These are phyloP conservation scores for Polylopha cassiicola DNA, from an alignment of 2,888 invertebrate genomes.

Conservation along the genomic window DNA sequence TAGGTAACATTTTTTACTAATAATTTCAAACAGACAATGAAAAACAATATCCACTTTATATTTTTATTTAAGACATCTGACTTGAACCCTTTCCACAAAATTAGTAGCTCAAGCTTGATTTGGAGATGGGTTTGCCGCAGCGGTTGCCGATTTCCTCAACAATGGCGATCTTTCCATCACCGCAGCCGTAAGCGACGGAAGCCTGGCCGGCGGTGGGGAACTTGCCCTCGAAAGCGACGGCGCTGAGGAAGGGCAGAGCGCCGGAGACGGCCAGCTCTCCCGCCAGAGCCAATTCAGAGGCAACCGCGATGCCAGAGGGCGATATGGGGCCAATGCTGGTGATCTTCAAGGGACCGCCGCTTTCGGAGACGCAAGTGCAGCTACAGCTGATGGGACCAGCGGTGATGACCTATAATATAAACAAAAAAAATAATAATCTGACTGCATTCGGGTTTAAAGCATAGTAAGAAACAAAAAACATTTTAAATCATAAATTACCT, in stretches of 20 bases:
- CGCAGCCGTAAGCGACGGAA: slow-evolving; percentile 29
- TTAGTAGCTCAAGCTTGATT: too few species aligned
- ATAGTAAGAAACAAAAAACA: too few species aligned
- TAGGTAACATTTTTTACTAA: too few species aligned
- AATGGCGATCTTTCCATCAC: slow-evolving; percentile 14
- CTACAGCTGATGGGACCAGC: not conserved
- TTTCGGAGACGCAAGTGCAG: not conserved
- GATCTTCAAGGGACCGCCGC: slow-evolving; percentile 10
- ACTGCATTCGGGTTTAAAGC: too few species aligned
- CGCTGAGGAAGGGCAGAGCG: slow-evolving; percentile 41
- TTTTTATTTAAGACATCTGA: too few species aligned
- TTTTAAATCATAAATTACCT: slow-evolving; percentile 9
- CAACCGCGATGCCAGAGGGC: slow-evolving; percentile 24
- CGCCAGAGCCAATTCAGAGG: slow-evolving; percentile 22
- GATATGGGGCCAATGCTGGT: slow-evolving; percentile 10
- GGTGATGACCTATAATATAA: too few species aligned
- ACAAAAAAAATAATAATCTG: too few species aligned
- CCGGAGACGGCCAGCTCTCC: slow-evolving; percentile 37
- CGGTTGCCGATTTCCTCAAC: slow-evolving; percentile 1
- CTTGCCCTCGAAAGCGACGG: slow-evolving; percentile 33
- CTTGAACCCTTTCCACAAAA: too few species aligned
- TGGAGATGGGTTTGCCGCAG: not conserved
- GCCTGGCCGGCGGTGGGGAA: slow-evolving; percentile 6
- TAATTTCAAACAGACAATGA: too few species aligned
- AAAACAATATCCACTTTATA: too few species aligned